These are phyloP conservation scores for Felis chaus DNA, from an alignment of 2,113 vertebrate genomes.

Conservation along the genomic window DNA sequence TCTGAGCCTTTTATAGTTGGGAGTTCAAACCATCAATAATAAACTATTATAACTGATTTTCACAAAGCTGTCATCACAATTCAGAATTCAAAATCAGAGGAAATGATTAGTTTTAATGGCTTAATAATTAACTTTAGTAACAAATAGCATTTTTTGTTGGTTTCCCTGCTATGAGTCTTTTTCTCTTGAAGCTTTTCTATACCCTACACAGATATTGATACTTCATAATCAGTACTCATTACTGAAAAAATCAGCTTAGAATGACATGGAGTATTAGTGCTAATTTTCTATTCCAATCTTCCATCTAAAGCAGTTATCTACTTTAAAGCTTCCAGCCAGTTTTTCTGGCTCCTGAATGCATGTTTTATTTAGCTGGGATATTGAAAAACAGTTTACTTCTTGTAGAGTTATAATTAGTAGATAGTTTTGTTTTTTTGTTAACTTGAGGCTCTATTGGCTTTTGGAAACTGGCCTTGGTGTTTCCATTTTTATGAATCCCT, in stretches of 20 bases:
- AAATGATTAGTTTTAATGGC: constrained; percentile 58
- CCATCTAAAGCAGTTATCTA: neutral
- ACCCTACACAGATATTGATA: neutral
- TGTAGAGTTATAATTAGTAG: neutral
- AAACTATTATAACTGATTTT: constrained; percentile 62
- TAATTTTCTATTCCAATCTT: neutral
- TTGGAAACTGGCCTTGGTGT: neutral
- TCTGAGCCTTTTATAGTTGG: constrained; percentile 66
- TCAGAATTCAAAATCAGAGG: constrained; percentile 46
- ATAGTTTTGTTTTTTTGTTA: neutral
- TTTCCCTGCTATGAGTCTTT: constrained; percentile 33
- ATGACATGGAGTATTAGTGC: neutral
- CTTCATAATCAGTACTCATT: neutral
- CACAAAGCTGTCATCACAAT: constrained; percentile 61
- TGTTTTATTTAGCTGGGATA: neutral
- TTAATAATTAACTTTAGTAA: constrained; percentile 57
- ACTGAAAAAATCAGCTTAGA: neutral
- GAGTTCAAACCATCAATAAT: constrained; percentile 64
- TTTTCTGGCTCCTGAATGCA: neutral
- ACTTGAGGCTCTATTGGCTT: neutral
- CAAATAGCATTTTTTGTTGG: constrained; percentile 56
- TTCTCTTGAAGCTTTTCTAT: neutral
- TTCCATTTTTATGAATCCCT: neutral
- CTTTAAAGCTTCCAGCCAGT: neutral
- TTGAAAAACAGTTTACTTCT: neutral